Conservation (phyloP, 2,113 vertebrate genomes). For the Chionomys nivalis region DNA sequence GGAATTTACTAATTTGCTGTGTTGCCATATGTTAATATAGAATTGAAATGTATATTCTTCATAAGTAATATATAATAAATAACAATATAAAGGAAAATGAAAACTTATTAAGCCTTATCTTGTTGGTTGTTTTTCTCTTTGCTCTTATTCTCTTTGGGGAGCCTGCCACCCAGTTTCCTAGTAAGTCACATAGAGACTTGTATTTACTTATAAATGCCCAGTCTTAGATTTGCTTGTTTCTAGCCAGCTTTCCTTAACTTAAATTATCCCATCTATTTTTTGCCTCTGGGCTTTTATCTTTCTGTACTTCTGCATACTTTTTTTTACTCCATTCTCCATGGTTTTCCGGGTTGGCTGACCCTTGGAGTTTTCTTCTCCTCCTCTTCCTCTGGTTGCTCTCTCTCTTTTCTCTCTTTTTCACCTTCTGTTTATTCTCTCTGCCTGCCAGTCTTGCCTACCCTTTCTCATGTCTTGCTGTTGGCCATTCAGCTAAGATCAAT, state of each 20-base stretch:
- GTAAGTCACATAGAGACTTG: background rate
- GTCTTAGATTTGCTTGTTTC: background rate
- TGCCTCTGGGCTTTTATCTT: background rate
- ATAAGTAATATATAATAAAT: constrained; percentile 32
- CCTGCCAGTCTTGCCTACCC: too few relatives aligned
- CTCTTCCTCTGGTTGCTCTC: background rate
- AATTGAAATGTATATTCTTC: background rate
- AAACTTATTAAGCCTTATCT: background rate
- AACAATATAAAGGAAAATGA: background rate
- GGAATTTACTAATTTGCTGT: background rate
- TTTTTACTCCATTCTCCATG: background rate
- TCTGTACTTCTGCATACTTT: background rate
- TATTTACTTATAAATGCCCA: background rate
- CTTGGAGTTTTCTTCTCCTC: background rate
- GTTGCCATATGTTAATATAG: background rate
- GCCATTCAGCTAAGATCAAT: background rate
- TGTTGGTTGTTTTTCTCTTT: background rate
- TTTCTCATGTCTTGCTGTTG: background rate
- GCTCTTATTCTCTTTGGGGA: background rate
- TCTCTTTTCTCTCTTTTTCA: too few relatives aligned
- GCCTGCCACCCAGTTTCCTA: background rate
- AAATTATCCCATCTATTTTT: background rate
- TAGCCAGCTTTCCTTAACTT: background rate
- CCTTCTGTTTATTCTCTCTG: background rate
- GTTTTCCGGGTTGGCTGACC: background rate